Percentiles rank a stretch among this genome's conserved stretches.
These are phyloP conservation scores for Pterocles orientalis DNA, from an alignment of 2,113 vertebrate genomes.

Conservation along the genomic window DNA sequence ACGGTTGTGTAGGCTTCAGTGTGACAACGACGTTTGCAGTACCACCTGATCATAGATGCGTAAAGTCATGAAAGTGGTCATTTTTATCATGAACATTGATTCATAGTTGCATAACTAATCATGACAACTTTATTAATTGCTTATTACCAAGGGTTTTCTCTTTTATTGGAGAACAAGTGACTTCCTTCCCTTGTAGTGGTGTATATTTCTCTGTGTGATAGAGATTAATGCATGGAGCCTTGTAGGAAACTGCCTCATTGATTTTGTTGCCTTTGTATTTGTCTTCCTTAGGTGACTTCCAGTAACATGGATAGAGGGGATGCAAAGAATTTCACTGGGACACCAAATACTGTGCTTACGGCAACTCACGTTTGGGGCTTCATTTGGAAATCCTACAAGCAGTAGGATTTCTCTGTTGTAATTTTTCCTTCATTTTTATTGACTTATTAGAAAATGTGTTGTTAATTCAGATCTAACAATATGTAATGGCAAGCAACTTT, in stretches of 20 bases:
- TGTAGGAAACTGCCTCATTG: constrained; percentile 82
- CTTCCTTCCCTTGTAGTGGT: constrained; percentile 74
- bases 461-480: background rate
- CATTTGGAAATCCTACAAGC: constrained; percentile 38
- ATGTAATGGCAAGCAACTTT: background rate
- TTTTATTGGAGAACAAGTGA: constrained; percentile 83
- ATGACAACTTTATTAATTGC: constrained; percentile 83
- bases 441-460: constrained; percentile 13
- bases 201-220: constrained; percentile 77
- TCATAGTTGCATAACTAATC: constrained; percentile 80
- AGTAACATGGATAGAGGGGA: constrained; percentile 77
- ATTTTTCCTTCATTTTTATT: background rate
- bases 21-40: background rate
- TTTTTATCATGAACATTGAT: constrained; percentile 73
- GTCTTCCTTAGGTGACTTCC: constrained; percentile 84
- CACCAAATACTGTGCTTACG: constrained; percentile 55
- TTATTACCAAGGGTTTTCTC: constrained; percentile 80
- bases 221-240: constrained; percentile 82
- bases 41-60: constrained; percentile 29
- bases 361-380: constrained; percentile 65
- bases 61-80: constrained; percentile 53
- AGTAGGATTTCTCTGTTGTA: background rate
- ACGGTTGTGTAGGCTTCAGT: background rate
- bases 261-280: constrained; percentile 82
- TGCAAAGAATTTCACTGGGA: constrained; percentile 74